phyloP scores from a whole-genome alignment of 2,113 vertebrate species.

The Desmodus rotundus region DNA sequence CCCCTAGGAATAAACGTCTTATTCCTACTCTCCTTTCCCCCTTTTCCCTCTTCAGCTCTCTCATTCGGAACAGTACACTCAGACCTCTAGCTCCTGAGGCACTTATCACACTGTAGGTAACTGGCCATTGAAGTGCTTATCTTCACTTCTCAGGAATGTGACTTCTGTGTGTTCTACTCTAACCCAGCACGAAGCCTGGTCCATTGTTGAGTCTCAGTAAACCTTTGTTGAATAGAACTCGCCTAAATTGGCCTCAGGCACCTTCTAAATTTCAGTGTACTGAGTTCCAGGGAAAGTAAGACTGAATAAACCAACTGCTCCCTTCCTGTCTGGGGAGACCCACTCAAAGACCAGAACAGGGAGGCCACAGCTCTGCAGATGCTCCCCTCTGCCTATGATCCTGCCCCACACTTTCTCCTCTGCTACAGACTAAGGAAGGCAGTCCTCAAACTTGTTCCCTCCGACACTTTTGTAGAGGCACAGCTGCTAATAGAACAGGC shows the following conservation, averaged over 20 bases:
- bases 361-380: background rate
- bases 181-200: background rate
- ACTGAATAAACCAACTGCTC: background rate
- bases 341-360: constrained; percentile 27
- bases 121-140: background rate
- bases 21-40: background rate
- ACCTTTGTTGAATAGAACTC: background rate
- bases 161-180: background rate
- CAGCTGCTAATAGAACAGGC: background rate
- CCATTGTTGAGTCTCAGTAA: background rate
- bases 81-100: background rate
- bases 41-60: background rate
- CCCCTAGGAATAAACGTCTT: background rate
- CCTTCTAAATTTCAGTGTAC: background rate
- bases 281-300: background rate
- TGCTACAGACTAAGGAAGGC: background rate
- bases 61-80: background rate
- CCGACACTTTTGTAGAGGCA: background rate
- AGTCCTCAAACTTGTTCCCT: background rate
- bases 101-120: background rate
- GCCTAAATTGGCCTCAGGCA: background rate
- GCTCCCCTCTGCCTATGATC: background rate
- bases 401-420: background rate
- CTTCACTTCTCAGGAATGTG: background rate
- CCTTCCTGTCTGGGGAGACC: constrained; percentile 27